Evolutionary conservation across 2,797 vertebrate species (phyloP), one percentile per base, ranked within the genome.

Genomic region (Helicolenus hilgendorfi): DNA sequence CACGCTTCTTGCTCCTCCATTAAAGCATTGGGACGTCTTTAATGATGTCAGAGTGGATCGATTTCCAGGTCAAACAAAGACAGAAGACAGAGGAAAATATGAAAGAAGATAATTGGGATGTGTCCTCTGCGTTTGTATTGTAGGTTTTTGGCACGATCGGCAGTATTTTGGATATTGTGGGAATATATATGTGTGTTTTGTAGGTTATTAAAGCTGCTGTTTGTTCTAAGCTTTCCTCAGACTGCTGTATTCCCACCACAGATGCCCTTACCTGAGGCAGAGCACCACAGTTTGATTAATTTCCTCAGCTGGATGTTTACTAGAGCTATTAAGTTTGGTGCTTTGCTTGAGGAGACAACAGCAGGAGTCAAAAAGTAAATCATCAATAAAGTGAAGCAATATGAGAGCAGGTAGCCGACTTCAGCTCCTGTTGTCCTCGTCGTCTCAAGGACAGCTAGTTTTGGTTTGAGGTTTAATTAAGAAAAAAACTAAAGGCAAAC

Each of bases 221-320:
- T 55, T 45, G 41, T 10, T 64, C 18, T 38, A 11, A 74, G 18
- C 6, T 45, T 24, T 18, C n/a, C 7, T 74, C 1, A 8, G n/a
- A 35, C 15, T 38, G 20, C 18, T 29, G 38, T 7, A 22, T 84
- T 68, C 33, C 41, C 56, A 22, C 33, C 70, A 67, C 65, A 65
- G 24, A 68, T 64, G 63, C 33, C 29, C 55, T 72, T 22, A 83
- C 77, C 49, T 67, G n/a, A 79, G 80, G 85, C 77, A 18, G 31
- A 45, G 27, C 62, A 63, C 49, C 59, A 22, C 72, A 27, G 55
- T 20, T 55, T 81, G 41, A 64, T 81, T 64, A n/a, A 80, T 85
- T n/a, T 77, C 26, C 69, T 77, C 71, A 59, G 80, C 64, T 86
- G 83, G 41, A 55, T 81, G 63, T 82, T 87, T 49, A 65, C 31